Conservation (phyloP, 2,797 vertebrate genomes). For the Catamblyrhynchus diadema region DNA sequence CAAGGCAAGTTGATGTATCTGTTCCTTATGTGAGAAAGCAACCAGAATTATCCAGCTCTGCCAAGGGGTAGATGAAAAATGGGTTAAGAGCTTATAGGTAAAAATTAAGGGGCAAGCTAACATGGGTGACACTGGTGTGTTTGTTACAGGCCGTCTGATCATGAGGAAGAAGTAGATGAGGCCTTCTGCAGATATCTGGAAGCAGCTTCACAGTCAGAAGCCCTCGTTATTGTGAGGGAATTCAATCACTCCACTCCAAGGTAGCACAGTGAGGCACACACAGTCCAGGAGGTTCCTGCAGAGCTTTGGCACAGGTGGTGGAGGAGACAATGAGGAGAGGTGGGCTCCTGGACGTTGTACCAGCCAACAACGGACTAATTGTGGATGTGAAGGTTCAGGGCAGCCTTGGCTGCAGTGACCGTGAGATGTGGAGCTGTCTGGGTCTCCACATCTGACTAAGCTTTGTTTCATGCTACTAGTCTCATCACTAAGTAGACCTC, state of each 20-base stretch:
- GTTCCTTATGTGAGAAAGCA: not conserved
- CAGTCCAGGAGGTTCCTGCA: not conserved
- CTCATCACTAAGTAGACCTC: not conserved
- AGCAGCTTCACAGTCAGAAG: not conserved
- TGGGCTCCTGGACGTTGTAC: not conserved
- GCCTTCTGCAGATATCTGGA: not conserved
- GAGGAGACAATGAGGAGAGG: not conserved
- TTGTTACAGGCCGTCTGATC: not conserved
- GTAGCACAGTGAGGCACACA: not conserved
- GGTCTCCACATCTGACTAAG: not conserved
- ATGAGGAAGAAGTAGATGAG: not conserved
- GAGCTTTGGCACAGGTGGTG: not conserved
- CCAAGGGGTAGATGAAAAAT: not conserved
- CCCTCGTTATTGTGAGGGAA: accelerated
- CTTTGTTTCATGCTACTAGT: not conserved
- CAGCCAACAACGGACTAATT: not conserved
- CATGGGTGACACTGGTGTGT: not conserved
- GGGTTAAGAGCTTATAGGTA: not conserved
- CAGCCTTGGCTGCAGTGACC: not conserved
- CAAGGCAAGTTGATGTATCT: not conserved
- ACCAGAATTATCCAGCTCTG: not conserved
- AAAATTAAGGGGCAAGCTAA: not conserved
- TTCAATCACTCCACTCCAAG: not conserved
- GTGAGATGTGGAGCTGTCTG: not conserved
- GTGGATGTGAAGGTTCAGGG: not conserved